Evolutionary conservation across 2,113 vertebrate genomes (phyloP).

Genomic region (Stegostoma tigrinum): DNA sequence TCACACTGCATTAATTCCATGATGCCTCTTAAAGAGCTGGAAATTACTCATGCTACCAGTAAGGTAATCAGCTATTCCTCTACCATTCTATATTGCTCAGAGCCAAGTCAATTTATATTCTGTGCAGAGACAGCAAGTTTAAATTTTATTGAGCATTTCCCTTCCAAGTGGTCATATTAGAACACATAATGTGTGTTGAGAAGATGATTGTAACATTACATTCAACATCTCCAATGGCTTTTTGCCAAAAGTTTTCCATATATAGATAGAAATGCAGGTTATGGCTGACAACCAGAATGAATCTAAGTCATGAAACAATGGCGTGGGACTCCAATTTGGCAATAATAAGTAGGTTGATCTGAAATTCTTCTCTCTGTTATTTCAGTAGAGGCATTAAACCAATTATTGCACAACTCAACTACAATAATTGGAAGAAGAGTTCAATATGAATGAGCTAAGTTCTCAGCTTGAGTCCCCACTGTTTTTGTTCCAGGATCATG

Average conservation of each 20-base stretch:
- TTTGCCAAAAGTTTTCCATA: background rate
- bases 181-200: background rate
- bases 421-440: background rate
- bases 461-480: background rate
- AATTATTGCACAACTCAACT: background rate
- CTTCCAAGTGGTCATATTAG: background rate
- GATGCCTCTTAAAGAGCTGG: background rate
- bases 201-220: background rate
- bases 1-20: background rate
- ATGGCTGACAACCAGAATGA: background rate
- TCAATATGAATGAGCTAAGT: background rate
- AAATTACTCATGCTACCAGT: background rate
- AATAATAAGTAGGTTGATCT: background rate
- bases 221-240: slow-evolving; percentile 12
- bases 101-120: background rate
- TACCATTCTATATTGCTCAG: background rate
- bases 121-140: background rate
- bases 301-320: background rate
- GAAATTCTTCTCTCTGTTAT: slow-evolving; percentile 10
- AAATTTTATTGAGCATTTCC: slow-evolving; percentile 25
- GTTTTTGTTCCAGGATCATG: background rate
- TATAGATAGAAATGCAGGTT: background rate
- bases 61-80: background rate
- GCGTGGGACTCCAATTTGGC: background rate
- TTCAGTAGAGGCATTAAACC: background rate